phyloP scores from a whole-genome alignment of 2,888 invertebrate species.

The Ennomos fuscantarius region DNA sequence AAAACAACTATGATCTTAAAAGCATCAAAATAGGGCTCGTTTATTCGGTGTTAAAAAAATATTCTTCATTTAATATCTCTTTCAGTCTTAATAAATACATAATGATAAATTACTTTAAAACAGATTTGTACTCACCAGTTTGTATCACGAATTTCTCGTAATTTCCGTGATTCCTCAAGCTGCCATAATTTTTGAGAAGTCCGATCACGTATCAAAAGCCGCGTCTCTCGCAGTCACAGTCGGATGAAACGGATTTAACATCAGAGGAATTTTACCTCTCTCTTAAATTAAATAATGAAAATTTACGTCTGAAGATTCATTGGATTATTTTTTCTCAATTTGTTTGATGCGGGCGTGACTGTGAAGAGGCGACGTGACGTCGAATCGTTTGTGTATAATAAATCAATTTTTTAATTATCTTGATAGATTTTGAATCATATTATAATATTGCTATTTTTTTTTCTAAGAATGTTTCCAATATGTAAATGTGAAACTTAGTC shows the following conservation, averaged over 20 bases:
- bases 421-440: too few species aligned
- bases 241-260: constrained; percentile 71
- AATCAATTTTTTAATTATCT: background rate
- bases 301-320: constrained; percentile 27
- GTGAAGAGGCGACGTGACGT: background rate
- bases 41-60: too few species aligned
- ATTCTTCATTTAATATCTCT: too few species aligned
- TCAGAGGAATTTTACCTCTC: constrained; percentile 54
- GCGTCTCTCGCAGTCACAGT: constrained; percentile 68
- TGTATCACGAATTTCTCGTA: constrained; percentile 20
- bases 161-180: constrained; percentile 50
- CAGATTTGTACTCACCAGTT: too few species aligned
- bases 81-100: too few species aligned
- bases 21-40: too few species aligned
- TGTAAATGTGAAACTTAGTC: too few species aligned
- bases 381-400: constrained; percentile 1
- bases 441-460: too few species aligned
- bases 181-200: constrained; percentile 67
- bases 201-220: constrained; percentile 77
- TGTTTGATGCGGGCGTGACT: constrained; percentile 7
- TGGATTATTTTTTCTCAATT: constrained; percentile 18
- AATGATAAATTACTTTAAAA: too few species aligned
- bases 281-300: constrained; percentile 51
- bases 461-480: too few species aligned
- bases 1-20: too few species aligned